A percentile compares a stretch with the other conserved stretches of the same genome.
These are phyloP conservation scores for Ursus arctos DNA, from an alignment of 2,113 vertebrate species.

Conservation along the genomic window DNA sequence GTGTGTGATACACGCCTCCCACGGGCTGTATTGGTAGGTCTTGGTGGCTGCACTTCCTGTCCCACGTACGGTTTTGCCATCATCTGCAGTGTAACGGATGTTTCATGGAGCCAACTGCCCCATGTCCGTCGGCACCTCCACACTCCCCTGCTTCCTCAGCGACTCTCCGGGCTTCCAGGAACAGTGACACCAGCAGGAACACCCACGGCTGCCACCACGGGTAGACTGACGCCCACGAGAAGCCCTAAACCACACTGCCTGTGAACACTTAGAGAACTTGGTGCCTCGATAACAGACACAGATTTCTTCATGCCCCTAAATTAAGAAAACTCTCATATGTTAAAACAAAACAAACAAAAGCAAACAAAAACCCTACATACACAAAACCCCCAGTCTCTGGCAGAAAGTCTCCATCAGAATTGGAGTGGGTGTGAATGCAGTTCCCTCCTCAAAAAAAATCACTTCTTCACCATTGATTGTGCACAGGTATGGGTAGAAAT, in stretches of 20 bases:
- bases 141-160: background rate
- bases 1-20: fast-evolving
- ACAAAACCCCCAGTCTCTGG: background rate
- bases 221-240: fast-evolving
- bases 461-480: background rate
- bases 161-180: background rate
- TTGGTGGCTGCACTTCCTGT: background rate
- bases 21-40: fast-evolving
- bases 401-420: background rate
- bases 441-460: background rate
- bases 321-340: background rate
- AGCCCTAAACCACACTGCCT: background rate
- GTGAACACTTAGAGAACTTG: fast-evolving
- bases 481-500: background rate
- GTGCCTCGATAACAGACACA: background rate
- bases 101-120: background rate
- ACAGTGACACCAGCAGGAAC: background rate
- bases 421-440: background rate
- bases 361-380: background rate
- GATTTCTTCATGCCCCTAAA: no score
- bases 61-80: background rate
- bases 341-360: background rate
- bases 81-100: background rate
- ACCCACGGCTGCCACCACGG: fast-evolving
- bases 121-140: background rate